These are phyloP conservation scores for Tamandua tetradactyla DNA, from an alignment of 2,797 vertebrate genomes.

Conservation along the genomic window DNA sequence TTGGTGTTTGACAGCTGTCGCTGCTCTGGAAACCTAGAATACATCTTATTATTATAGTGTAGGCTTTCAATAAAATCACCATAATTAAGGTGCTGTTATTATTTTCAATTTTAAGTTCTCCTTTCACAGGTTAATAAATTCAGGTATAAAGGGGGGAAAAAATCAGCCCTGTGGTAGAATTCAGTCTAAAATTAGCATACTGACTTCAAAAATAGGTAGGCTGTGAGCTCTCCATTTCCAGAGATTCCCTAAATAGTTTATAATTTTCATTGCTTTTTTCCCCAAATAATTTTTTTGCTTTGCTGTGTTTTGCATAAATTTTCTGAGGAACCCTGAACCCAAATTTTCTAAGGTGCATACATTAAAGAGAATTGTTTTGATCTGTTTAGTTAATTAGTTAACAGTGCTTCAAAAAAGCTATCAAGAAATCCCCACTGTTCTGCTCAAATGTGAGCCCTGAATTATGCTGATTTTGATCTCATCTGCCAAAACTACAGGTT, in stretches of 20 bases:
- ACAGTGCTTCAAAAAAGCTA: background rate
- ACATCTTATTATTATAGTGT: background rate
- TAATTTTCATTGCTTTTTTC: conserved; percentile 8
- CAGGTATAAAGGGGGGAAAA: background rate
- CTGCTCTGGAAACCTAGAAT: conserved; percentile 19
- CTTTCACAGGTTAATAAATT: conserved; percentile 60
- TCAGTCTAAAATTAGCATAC: background rate
- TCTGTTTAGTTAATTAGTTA: background rate
- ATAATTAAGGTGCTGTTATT: conserved; percentile 48
- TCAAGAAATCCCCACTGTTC: background rate
- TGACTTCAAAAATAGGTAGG: background rate
- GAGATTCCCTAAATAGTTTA: background rate
- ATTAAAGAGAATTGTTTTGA: background rate
- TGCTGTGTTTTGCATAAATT: background rate
- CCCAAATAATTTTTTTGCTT: background rate
- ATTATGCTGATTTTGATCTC: background rate
- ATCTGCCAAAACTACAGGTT: background rate
- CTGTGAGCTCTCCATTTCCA: background rate
- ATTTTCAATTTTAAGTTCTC: conserved; percentile 55
- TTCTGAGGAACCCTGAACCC: background rate
- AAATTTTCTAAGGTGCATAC: background rate
- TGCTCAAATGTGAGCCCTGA: background rate
- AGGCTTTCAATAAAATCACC: conserved; percentile 27
- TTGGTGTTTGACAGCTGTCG: conserved; percentile 44
- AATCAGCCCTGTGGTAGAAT: background rate